These are phyloP conservation scores for Sepiola atlantica DNA, from an alignment of 2,888 invertebrate species.

Conservation along the genomic window DNA sequence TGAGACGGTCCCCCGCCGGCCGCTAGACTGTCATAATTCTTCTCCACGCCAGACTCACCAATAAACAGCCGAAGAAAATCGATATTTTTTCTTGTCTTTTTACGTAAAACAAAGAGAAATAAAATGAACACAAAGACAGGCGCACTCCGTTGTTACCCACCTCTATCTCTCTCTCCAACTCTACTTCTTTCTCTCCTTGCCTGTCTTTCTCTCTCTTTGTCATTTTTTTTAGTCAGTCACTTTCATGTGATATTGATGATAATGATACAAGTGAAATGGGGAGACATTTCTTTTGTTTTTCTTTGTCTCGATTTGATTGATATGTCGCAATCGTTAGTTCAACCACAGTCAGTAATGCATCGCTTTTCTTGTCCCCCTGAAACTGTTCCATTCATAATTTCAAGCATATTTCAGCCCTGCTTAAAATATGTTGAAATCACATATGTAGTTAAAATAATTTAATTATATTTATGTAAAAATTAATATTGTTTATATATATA, in stretches of 20 bases:
- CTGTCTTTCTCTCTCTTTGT: not conserved
- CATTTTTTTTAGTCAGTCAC: not conserved
- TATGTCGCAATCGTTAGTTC: not conserved
- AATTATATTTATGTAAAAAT: too few species aligned
- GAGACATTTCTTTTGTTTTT: not conserved
- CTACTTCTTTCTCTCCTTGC: too few species aligned
- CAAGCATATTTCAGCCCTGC: not conserved
- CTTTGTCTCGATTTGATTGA: not conserved
- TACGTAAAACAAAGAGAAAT: not conserved
- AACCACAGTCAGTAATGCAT: not conserved
- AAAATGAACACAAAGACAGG: not conserved
- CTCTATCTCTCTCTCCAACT: too few species aligned
- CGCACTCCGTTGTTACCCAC: not conserved
- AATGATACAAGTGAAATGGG: not conserved
- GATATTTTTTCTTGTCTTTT: not conserved
- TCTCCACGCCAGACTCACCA: not conserved
- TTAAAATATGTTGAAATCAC: not conserved
- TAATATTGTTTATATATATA: not conserved
- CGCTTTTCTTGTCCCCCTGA: not conserved
- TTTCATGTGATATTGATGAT: not conserved
- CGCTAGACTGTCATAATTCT: not conserved
- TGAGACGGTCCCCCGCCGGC: not conserved
- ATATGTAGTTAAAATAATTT: not conserved
- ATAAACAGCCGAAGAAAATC: not conserved
- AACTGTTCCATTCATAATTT: not conserved